These are phyloP conservation scores for Chlamydotis undulata DNA, from an alignment of 2,113 vertebrate genomes.

Conservation along the genomic window DNA sequence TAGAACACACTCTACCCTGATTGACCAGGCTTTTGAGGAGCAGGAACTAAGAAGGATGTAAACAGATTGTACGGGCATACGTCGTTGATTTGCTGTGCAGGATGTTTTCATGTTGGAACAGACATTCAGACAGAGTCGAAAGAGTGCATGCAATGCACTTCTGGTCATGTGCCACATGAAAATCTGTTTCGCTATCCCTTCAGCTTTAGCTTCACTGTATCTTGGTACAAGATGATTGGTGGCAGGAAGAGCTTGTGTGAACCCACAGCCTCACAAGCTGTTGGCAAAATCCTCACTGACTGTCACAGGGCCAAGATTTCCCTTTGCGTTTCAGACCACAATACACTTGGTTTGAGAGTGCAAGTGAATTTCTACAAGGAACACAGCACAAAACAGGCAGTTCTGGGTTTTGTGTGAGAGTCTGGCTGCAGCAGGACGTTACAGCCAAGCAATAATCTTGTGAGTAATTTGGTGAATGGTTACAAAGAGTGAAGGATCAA, in stretches of 20 bases:
- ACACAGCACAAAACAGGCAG: neutral
- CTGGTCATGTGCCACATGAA: neutral
- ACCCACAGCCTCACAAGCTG: neutral
- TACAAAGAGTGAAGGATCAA: constrained; percentile 21
- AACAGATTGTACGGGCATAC: neutral
- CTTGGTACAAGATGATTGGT: neutral
- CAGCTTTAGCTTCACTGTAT: neutral
- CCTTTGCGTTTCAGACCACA: neutral
- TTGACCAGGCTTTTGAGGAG: neutral
- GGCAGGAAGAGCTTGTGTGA: neutral
- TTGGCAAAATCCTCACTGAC: neutral
- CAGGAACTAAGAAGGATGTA: neutral
- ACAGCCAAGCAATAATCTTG: neutral
- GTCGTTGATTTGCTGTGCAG: neutral
- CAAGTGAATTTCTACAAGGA: constrained; percentile 6
- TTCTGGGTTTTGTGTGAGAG: neutral
- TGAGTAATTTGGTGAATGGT: neutral
- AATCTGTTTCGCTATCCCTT: neutral
- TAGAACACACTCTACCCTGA: neutral
- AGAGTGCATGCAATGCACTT: neutral
- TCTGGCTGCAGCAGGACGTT: neutral
- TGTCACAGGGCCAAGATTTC: neutral
- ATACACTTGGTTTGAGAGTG: neutral
- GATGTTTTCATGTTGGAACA: neutral
- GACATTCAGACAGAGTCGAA: neutral